Evolutionary conservation across 2,888 invertebrate genomes (phyloP).

Genomic region (Synanthedon vespiformis): DNA sequence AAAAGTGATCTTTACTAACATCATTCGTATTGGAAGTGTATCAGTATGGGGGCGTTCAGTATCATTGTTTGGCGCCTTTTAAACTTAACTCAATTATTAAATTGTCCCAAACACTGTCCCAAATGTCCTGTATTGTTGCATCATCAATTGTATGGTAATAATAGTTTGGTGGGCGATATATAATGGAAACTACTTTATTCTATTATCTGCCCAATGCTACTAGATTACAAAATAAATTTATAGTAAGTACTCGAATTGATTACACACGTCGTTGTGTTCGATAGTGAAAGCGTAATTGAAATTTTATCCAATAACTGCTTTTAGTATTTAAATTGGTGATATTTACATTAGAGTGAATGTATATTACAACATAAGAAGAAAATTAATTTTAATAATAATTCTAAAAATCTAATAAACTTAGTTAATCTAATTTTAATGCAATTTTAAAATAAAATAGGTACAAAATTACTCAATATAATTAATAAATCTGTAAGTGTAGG

Average conservation of each 20-base stretch:
- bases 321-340: too few relatives aligned
- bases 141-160: constrained; percentile 18
- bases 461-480: too few relatives aligned
- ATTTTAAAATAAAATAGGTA: too few relatives aligned
- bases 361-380: too few relatives aligned
- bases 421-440: too few relatives aligned
- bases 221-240: constrained; percentile 14
- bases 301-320: too few relatives aligned
- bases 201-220: constrained; percentile 12
- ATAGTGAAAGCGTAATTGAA: too few relatives aligned
- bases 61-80: constrained; percentile 23
- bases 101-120: constrained; percentile 9
- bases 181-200: constrained; percentile 16
- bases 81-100: constrained; percentile 12
- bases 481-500: too few relatives aligned
- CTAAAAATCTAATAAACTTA: too few relatives aligned
- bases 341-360: too few relatives aligned
- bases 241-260: background rate
- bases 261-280: too few relatives aligned
- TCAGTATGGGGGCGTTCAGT: constrained; percentile 2
- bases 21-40: background rate
- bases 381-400: too few relatives aligned
- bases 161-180: constrained; percentile 15
- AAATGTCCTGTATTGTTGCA: constrained; percentile 16
- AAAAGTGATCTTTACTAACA: constrained; percentile 2